Percentiles rank a stretch among this genome's conserved stretches.
Evolutionary conservation across 2,113 vertebrate species (phyloP).

Genomic region (Laticauda colubrina): DNA sequence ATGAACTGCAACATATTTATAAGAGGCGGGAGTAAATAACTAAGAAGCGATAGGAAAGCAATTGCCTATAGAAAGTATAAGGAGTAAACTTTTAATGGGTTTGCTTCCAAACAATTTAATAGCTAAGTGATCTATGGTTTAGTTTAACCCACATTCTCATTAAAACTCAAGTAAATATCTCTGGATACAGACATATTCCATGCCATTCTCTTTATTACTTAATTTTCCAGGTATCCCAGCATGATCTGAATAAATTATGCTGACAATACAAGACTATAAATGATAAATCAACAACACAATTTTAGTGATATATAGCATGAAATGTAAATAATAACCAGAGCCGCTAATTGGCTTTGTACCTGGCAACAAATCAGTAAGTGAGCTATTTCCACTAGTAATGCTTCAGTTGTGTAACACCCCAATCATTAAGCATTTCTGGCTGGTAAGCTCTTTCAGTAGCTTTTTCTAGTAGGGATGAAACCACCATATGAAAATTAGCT

Average conservation of each 20-base stretch:
- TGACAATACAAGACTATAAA: conserved; percentile 78
- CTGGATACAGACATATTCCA: conserved; percentile 60
- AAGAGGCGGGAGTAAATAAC: conserved; percentile 29
- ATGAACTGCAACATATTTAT: conserved; percentile 35
- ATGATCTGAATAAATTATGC: conserved; percentile 90
- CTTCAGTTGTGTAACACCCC: conserved; percentile 62
- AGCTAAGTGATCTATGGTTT: conserved; percentile 68
- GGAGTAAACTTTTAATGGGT: conserved; percentile 60
- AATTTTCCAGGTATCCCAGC: conserved; percentile 82
- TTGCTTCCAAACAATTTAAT: conserved; percentile 66
- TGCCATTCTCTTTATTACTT: conserved; percentile 76
- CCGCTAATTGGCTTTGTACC: conserved; percentile 84
- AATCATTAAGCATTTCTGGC: conserved; percentile 71
- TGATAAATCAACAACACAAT: conserved; percentile 87
- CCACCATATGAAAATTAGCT: conserved; percentile 40
- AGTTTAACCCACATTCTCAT: conserved; percentile 72
- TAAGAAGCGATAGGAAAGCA: conserved; percentile 26
- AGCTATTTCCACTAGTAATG: conserved; percentile 55
- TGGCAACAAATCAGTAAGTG: conserved; percentile 78
- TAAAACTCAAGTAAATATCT: conserved; percentile 71
- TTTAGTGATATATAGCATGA: conserved; percentile 88
- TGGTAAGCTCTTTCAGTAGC: conserved; percentile 61
- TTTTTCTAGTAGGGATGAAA: conserved; percentile 40
- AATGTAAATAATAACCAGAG: conserved; percentile 91
- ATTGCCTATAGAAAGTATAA: conserved; percentile 40